Evolutionary conservation across 2,888 invertebrate genomes (phyloP).

Genomic region (Sipunculus nudus): DNA sequence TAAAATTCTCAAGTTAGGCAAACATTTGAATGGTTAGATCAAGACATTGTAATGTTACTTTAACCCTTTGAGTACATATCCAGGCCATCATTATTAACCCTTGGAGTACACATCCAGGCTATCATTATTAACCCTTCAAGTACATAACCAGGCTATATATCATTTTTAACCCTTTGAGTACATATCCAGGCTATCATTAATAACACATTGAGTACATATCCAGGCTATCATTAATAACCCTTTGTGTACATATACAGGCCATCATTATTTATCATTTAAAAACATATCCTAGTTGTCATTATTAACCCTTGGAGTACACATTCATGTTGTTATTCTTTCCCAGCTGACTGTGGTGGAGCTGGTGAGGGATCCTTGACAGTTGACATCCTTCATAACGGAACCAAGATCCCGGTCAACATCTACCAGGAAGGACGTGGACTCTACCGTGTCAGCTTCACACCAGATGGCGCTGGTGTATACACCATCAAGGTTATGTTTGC

Average conservation of each 20-base stretch:
- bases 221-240: conserved; percentile 70
- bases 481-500: conserved; percentile 93
- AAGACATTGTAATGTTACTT: no score
- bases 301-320: not conserved
- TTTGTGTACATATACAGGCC: no score
- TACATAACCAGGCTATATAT: no score
- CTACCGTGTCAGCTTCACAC: conserved; percentile 70
- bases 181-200: no score
- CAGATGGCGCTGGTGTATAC: conserved; percentile 72
- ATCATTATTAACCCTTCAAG: conserved; percentile 72
- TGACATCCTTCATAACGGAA: conserved; percentile 80
- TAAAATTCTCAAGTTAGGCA: no score
- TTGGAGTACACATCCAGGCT: not conserved
- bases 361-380: conserved; percentile 90
- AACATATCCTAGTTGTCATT: no score
- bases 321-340: conserved; percentile 69
- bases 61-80: no score
- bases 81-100: no score
- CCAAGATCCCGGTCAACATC: conserved; percentile 78
- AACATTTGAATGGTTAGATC: no score
- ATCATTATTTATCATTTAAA: no score
- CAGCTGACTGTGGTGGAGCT: conserved; percentile 78
- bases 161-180: no score
- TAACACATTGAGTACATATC: not conserved
- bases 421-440: conserved; percentile 74